Evolutionary conservation across 35 echinoderm and acorn worm species (phyloP).

Genomic region (Hemicentrotus pulcherrimus): DNA sequence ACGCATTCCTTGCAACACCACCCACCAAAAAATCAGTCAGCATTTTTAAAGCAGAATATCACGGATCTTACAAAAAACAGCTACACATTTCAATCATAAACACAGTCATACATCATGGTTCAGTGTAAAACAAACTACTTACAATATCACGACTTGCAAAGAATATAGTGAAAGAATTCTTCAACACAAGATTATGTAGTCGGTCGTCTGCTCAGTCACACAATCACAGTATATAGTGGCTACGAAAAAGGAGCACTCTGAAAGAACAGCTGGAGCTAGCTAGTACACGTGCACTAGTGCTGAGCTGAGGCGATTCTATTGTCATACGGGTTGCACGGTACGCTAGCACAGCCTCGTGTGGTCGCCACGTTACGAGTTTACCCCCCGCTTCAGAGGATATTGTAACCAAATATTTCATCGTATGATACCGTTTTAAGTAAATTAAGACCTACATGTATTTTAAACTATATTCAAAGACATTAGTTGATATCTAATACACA

Average conservation of each 20-base stretch:
- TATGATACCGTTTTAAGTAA: background rate
- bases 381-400: background rate
- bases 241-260: background rate
- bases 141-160: background rate
- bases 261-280: background rate
- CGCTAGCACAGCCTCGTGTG: conserved; percentile 31
- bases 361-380: conserved; percentile 10
- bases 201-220: background rate
- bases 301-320: background rate
- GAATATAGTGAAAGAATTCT: background rate
- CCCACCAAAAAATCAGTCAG: background rate
- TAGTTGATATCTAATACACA: too few relatives aligned
- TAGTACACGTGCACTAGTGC: background rate
- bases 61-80: background rate
- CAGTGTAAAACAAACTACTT: background rate
- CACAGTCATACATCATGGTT: background rate
- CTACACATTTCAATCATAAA: background rate
- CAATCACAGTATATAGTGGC: background rate
- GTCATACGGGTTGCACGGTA: background rate
- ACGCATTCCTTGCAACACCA: background rate
- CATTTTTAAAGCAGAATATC: background rate
- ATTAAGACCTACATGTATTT: background rate
- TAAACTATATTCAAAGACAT: too few relatives aligned
- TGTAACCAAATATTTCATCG: background rate
- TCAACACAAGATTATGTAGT: background rate